Percentiles rank a stretch among this genome's conserved stretches.
Evolutionary conservation across 2,113 vertebrate species (phyloP).

Genomic region (Pedionomus torquatus): DNA sequence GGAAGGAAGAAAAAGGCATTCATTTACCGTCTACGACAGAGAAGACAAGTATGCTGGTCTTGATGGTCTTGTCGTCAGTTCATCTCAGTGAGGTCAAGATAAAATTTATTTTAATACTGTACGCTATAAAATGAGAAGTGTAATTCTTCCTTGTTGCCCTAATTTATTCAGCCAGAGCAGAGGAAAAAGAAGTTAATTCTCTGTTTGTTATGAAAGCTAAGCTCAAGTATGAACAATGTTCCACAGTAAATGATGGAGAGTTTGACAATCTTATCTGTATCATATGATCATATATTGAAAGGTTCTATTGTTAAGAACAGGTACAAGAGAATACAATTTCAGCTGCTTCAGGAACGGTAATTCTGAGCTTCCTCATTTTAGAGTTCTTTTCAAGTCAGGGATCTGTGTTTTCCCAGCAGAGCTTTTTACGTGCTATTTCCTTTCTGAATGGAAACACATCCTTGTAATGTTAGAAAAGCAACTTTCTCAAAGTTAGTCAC

Average conservation of each 20-base stretch:
- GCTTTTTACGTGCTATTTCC: neutral
- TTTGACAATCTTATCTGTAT: constrained; percentile 62
- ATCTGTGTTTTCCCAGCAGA: neutral
- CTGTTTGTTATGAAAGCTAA: constrained; percentile 64
- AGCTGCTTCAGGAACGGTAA: constrained; percentile 6
- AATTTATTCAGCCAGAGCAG: constrained; percentile 35
- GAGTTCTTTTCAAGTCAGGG: neutral
- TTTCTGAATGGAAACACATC: neutral
- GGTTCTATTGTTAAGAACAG: constrained; percentile 56
- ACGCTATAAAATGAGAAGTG: neutral
- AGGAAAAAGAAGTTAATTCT: constrained; percentile 25
- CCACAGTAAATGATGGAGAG: constrained; percentile 47
- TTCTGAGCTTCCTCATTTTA: constrained; percentile 37
- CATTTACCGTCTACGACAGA: rapidly evolving
- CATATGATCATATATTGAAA: constrained; percentile 52
- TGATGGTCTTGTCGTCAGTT: neutral
- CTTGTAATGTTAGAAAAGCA: neutral
- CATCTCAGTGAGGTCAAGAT: neutral
- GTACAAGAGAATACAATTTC: constrained; percentile 43
- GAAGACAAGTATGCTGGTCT: neutral
- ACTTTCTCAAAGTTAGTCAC: neutral
- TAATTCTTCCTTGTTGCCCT: neutral
- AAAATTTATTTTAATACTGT: neutral
- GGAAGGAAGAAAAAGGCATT: neutral
- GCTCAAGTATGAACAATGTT: constrained; percentile 41